phyloP scores from a whole-genome alignment of 2,113 vertebrate genomes.

The Megalops atlanticus region DNA sequence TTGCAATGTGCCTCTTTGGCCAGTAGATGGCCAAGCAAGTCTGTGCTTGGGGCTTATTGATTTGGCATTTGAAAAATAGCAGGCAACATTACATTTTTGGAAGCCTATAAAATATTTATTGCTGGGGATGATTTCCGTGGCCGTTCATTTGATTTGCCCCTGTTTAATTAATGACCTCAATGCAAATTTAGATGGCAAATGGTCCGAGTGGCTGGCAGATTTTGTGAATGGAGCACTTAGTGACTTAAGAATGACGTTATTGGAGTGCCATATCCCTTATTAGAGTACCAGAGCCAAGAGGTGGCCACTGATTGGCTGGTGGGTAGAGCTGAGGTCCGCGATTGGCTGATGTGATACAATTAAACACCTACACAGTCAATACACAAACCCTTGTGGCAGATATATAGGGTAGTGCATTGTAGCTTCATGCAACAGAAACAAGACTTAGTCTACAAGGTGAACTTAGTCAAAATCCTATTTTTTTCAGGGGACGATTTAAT shows the following conservation, averaged over 20 bases:
- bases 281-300: slow-evolving; percentile 55
- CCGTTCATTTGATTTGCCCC: slow-evolving; percentile 51
- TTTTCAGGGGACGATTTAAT: slow-evolving; percentile 52
- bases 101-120: slow-evolving; percentile 63
- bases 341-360: slow-evolving; percentile 75
- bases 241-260: slow-evolving; percentile 76
- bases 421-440: slow-evolving; percentile 65
- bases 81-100: slow-evolving; percentile 54
- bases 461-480: slow-evolving; percentile 64
- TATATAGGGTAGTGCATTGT: slow-evolving; percentile 77
- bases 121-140: slow-evolving; percentile 52
- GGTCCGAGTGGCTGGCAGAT: slow-evolving; percentile 64
- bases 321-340: slow-evolving; percentile 43
- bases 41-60: slow-evolving; percentile 46
- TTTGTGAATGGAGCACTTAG: slow-evolving; percentile 84
- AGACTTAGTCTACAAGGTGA: slow-evolving; percentile 67
- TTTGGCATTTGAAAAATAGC: slow-evolving; percentile 58
- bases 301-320: slow-evolving; percentile 58
- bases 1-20: slow-evolving; percentile 64
- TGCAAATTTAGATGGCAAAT: slow-evolving; percentile 65
- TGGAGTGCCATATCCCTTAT: slow-evolving; percentile 55
- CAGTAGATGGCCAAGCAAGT: slow-evolving; percentile 76
- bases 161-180: slow-evolving; percentile 70
- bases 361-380: slow-evolving; percentile 81
- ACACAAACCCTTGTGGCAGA: slow-evolving; percentile 74